These are phyloP conservation scores for Rhabditoides inermis DNA, from an alignment of 2,888 invertebrate species.

Conservation along the genomic window DNA sequence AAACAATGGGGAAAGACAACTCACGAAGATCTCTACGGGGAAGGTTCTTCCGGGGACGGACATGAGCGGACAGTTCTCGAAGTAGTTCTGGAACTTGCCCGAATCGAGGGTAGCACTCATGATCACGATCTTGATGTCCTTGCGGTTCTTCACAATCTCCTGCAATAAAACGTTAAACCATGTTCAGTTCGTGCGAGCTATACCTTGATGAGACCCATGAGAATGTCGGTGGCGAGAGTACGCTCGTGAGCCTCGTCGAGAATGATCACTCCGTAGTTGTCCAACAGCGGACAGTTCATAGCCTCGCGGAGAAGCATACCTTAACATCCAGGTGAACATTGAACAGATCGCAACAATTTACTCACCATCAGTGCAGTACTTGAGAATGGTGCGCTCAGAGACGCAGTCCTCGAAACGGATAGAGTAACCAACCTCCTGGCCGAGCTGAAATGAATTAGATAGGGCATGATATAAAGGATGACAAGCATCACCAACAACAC, in stretches of 20 bases:
- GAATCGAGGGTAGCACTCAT: slow-evolving; percentile 99
- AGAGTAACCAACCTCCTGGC: slow-evolving; percentile 84
- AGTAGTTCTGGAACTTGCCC: slow-evolving; percentile 95
- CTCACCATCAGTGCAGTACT: slow-evolving; percentile 59
- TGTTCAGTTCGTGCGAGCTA: background rate
- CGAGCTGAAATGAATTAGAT: slow-evolving; percentile 62
- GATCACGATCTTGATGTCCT: slow-evolving; percentile 88
- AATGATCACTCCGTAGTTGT: slow-evolving; percentile 85
- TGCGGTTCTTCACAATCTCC: slow-evolving; percentile 84
- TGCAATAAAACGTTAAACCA: slow-evolving; percentile 60
- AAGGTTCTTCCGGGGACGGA: slow-evolving; percentile 92
- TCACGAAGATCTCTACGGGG: slow-evolving; percentile 82
- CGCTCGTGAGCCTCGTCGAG: slow-evolving; percentile 98
- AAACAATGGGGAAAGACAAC: slow-evolving; percentile 6
- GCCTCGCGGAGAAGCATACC: slow-evolving; percentile 98
- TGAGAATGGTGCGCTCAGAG: slow-evolving; percentile 80
- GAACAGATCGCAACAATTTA: slow-evolving; percentile 14
- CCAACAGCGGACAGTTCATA: slow-evolving; percentile 96
- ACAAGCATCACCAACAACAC: too few relatives aligned
- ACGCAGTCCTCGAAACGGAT: slow-evolving; percentile 99
- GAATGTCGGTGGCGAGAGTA: slow-evolving; percentile 90
- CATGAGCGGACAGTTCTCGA: slow-evolving; percentile 95
- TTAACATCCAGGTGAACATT: background rate
- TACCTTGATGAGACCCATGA: slow-evolving; percentile 78
- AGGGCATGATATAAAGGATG: too few relatives aligned